These are phyloP conservation scores for Coregonus sp. DNA, from an alignment of 2,797 vertebrate species.

Conservation along the genomic window DNA sequence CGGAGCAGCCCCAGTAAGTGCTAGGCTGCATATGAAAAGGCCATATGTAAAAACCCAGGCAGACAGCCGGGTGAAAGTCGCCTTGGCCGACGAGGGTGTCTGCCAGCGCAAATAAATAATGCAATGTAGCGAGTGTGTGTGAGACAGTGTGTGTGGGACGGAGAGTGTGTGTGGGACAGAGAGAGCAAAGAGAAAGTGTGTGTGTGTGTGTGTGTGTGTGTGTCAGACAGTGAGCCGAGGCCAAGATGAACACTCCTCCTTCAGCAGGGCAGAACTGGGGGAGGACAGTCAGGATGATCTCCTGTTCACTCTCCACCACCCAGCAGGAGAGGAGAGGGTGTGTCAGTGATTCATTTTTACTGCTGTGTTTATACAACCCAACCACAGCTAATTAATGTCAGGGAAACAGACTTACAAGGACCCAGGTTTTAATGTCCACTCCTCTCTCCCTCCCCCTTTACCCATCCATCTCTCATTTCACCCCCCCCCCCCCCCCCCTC, in stretches of 20 bases:
- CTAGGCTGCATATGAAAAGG: conserved; percentile 43
- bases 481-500: too few species aligned
- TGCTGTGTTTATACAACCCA: conserved; percentile 65
- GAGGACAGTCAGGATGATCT: conserved; percentile 34
- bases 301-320: neutral
- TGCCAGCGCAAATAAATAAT: conserved; percentile 59
- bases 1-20: neutral
- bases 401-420: conserved; percentile 73
- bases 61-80: conserved; percentile 30
- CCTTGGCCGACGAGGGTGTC: conserved; percentile 44
- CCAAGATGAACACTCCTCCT: conserved; percentile 41
- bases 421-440: conserved; percentile 62
- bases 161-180: neutral
- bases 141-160: neutral
- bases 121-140: conserved; percentile 36
- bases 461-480: conserved; percentile 1
- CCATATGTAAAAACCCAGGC: conserved; percentile 45
- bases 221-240: conserved; percentile 36
- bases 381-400: conserved; percentile 72
- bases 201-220: neutral
- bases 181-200: neutral
- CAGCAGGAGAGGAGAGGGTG: neutral
- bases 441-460: neutral
- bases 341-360: conserved; percentile 66
- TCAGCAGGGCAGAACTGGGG: conserved; percentile 29